Percentiles rank a stretch among this genome's conserved stretches.
phyloP scores from a whole-genome alignment of 2,888 invertebrate species.

The Lamellibrachia columna region DNA sequence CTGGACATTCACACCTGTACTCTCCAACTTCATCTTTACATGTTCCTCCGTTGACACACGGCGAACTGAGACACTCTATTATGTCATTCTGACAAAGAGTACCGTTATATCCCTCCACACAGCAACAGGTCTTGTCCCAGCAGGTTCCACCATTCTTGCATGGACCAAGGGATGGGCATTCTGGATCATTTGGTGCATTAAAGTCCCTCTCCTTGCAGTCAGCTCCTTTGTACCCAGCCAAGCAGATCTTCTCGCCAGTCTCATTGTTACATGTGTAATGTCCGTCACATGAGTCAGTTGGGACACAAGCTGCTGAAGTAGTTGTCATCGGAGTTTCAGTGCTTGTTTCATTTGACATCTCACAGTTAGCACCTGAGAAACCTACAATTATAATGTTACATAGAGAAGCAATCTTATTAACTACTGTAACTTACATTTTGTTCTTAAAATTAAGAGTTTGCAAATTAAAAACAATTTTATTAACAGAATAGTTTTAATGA shows the following conservation, averaged over 20 bases:
- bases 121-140: conserved; percentile 18
- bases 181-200: conserved; percentile 13
- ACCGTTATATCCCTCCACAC: neutral
- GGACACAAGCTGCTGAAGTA: neutral
- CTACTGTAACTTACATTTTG: no score
- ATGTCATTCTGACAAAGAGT: neutral
- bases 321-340: neutral
- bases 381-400: neutral
- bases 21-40: neutral
- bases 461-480: no score
- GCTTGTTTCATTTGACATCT: neutral
- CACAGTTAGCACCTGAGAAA: neutral
- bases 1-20: conserved; percentile 20
- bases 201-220: conserved; percentile 14
- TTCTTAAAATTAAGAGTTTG: no score
- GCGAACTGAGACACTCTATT: neutral
- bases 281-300: conserved; percentile 17
- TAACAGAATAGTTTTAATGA: no score
- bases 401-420: neutral
- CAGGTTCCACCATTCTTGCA: conserved; percentile 18
- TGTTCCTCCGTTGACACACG: conserved; percentile 20
- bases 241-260: conserved; percentile 5
- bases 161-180: neutral
- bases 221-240: neutral
- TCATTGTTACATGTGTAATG: conserved; percentile 23